phyloP scores from a whole-genome alignment of 2,113 vertebrate species.

The Panthera uncia region DNA sequence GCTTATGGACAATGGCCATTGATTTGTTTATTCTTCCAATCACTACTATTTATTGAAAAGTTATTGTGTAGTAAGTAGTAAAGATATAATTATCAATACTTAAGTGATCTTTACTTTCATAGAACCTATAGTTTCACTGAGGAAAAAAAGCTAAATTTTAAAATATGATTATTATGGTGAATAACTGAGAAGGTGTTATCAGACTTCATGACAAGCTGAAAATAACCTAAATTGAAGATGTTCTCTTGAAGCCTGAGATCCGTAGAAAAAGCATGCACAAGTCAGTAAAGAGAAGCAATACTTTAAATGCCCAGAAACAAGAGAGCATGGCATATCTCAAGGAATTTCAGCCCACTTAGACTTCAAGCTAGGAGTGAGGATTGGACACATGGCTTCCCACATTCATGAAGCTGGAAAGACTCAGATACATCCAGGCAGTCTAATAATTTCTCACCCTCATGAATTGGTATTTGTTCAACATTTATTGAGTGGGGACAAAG shows the following conservation, averaged over 20 bases:
- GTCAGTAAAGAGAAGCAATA: not conserved
- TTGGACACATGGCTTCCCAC: not conserved
- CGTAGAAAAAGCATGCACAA: not conserved
- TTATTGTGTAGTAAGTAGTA: not conserved
- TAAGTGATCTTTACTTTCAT: not conserved
- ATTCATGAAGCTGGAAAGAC: not conserved
- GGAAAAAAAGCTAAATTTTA: not conserved
- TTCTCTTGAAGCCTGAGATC: not conserved
- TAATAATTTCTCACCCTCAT: not conserved
- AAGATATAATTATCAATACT: not conserved
- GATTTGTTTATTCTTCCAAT: not conserved
- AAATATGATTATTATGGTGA: not conserved
- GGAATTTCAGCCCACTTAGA: not conserved
- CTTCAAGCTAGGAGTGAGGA: not conserved
- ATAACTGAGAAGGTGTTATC: not conserved
- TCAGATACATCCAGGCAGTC: accelerated
- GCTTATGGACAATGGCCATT: not conserved
- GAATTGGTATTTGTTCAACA: not conserved
- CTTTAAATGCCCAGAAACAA: not conserved
- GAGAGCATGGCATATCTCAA: not conserved
- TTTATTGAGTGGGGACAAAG: not conserved
- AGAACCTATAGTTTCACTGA: not conserved
- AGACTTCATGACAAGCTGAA: not conserved
- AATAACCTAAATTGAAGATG: not conserved
- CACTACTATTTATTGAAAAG: not conserved